Evolutionary conservation across 2,888 invertebrate species (phyloP).

Genomic region (Acronicta psi): DNA sequence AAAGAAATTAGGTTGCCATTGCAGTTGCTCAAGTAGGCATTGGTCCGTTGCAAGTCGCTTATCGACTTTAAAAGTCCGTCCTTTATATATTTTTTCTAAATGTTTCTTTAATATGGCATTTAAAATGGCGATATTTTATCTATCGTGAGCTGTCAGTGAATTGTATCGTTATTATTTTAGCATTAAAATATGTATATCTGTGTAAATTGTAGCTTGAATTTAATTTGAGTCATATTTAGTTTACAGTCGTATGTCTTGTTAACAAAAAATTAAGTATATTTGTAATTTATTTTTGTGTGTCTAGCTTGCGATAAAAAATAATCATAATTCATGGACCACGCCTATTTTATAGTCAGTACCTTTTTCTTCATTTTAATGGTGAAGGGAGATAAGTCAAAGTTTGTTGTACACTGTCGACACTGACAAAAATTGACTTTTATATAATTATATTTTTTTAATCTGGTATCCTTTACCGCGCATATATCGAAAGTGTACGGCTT

Average conservation of each 20-base stretch:
- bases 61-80: conserved; percentile 40
- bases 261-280: conserved; percentile 17
- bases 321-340: conserved; percentile 32
- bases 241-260: not conserved
- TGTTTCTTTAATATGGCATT: conserved; percentile 46
- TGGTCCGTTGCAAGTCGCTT: conserved; percentile 37
- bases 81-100: conserved; percentile 30
- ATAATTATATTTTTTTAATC: not conserved
- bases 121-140: conserved; percentile 39
- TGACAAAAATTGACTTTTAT: not conserved
- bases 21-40: conserved; percentile 43
- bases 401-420: conserved; percentile 35
- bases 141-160: conserved; percentile 39
- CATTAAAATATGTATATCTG: not conserved
- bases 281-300: conserved; percentile 28
- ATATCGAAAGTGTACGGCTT: conserved; percentile 41
- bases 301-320: conserved; percentile 35
- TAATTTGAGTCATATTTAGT: conserved; percentile 20
- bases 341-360: conserved; percentile 46
- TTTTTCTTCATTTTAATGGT: conserved; percentile 46
- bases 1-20: conserved; percentile 90
- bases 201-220: conserved; percentile 11
- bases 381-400: conserved; percentile 44
- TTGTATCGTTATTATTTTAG: conserved; percentile 16
- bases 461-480: not conserved